Evolutionary conservation across 2,797 vertebrate species (phyloP).

Genomic region (Sphenodon punctatus): DNA sequence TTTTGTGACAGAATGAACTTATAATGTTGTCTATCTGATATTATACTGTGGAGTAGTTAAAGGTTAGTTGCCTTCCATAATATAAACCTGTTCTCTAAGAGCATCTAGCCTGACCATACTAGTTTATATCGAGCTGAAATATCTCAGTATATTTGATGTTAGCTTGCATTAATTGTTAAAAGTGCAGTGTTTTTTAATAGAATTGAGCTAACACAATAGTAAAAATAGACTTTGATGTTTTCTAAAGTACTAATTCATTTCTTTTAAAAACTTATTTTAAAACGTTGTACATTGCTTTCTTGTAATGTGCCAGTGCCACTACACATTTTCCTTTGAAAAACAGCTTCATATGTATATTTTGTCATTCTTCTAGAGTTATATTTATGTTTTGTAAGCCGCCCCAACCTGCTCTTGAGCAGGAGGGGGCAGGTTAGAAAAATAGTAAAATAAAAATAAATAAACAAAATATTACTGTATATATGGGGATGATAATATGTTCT

Average conservation of each 20-base stretch:
- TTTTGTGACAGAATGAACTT: not conserved
- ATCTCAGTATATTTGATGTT: not conserved
- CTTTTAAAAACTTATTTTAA: too few relatives aligned
- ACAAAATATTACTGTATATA: slow-evolving; percentile 15
- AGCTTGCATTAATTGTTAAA: slow-evolving; percentile 7
- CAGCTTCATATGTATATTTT: too few relatives aligned
- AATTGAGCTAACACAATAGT: not conserved
- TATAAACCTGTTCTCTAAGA: not conserved
- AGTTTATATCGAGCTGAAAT: not conserved
- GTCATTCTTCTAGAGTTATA: too few relatives aligned
- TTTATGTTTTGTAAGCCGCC: too few relatives aligned
- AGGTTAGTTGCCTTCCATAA: not conserved
- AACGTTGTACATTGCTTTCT: too few relatives aligned
- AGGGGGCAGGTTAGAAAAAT: too few relatives aligned
- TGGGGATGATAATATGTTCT: slow-evolving; percentile 35
- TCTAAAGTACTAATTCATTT: not conserved
- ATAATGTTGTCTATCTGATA: not conserved
- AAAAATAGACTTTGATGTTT: not conserved
- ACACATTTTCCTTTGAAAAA: too few relatives aligned
- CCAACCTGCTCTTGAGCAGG: too few relatives aligned
- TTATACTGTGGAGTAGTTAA: not conserved
- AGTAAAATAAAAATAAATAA: too few relatives aligned
- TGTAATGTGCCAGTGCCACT: too few relatives aligned
- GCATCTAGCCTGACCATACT: not conserved
- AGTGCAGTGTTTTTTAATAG: not conserved